A percentile compares a stretch with the other conserved stretches of the same genome.
Evolutionary conservation across 2,113 vertebrate genomes (phyloP).

Genomic region (Scalopus aquaticus): DNA sequence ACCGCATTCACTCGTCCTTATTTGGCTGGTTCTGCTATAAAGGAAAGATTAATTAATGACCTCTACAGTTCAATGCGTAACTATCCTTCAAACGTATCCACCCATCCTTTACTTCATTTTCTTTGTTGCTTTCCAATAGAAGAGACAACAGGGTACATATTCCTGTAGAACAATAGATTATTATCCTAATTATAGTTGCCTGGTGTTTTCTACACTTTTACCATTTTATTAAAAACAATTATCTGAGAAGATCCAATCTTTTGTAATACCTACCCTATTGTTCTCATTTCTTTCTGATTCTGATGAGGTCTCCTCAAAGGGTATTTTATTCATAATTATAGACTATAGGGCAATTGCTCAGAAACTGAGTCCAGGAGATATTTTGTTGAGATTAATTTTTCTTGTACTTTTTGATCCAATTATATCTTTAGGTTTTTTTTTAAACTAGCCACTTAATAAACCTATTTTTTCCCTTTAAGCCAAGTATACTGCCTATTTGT

Average conservation of each 20-base stretch:
- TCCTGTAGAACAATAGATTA: constrained; percentile 83
- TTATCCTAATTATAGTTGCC: constrained; percentile 83
- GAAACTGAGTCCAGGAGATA: constrained; percentile 77
- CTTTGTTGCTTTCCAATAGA: constrained; percentile 73
- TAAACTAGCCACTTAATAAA: constrained; percentile 69
- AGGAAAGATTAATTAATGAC: constrained; percentile 71
- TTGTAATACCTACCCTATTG: constrained; percentile 82
- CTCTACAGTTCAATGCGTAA: constrained; percentile 67
- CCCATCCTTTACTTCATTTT: constrained; percentile 65
- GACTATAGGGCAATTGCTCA: constrained; percentile 74
- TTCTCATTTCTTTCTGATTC: constrained; percentile 78
- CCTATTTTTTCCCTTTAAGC: constrained; percentile 42
- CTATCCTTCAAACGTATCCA: constrained; percentile 58
- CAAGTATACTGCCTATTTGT: constrained; percentile 48
- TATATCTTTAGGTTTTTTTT: constrained; percentile 25
- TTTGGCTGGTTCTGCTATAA: constrained; percentile 62
- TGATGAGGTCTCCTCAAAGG: constrained; percentile 81
- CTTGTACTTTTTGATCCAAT: constrained; percentile 65
- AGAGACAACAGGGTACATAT: constrained; percentile 74
- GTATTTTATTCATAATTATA: constrained; percentile 83
- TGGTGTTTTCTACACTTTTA: constrained; percentile 82
- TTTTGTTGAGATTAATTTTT: constrained; percentile 75
- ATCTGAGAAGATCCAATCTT: constrained; percentile 79
- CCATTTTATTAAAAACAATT: constrained; percentile 86
- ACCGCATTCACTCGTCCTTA: background rate